Evolutionary conservation across 1,140 invertebrate genomes (phyloP).

Genomic region (Dinoponera quadriceps): DNA sequence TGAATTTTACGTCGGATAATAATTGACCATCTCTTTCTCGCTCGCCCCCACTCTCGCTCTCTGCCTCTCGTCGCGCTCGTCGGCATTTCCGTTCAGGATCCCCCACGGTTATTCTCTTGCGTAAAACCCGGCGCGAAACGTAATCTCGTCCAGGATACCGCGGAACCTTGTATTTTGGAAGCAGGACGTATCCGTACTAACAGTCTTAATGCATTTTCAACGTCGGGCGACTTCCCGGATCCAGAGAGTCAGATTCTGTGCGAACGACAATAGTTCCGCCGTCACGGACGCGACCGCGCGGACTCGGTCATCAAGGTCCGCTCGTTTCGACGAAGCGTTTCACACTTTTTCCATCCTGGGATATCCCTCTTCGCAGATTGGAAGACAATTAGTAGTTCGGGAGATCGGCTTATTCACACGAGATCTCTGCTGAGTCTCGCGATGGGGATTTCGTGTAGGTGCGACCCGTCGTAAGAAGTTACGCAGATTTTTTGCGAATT

Average conservation of each 20-base stretch:
- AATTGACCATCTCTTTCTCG: conserved; percentile 58
- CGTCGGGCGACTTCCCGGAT: neutral
- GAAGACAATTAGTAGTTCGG: neutral
- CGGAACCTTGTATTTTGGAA: neutral
- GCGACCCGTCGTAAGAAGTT: neutral
- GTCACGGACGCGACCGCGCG: neutral
- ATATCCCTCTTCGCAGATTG: conserved; percentile 55
- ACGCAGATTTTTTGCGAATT: conserved; percentile 5
- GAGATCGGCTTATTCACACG: neutral
- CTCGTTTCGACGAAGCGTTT: conserved; percentile 71
- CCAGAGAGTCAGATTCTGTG: neutral
- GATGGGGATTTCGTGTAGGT: neutral
- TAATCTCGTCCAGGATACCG: too few species aligned
- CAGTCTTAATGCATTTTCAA: neutral
- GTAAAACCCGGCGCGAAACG: neutral
- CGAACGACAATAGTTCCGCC: conserved; percentile 62
- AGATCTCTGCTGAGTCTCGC: neutral
- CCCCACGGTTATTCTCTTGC: neutral
- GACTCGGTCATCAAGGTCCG: conserved; percentile 70
- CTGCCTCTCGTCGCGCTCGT: neutral
- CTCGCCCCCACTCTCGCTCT: neutral
- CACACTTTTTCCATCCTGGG: conserved; percentile 59
- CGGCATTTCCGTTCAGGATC: neutral
- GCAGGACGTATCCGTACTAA: neutral
- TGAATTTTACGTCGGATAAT: conserved; percentile 66